Conservation (phyloP, 2,113 vertebrate genomes). For the Phrynosoma platyrhinos region DNA sequence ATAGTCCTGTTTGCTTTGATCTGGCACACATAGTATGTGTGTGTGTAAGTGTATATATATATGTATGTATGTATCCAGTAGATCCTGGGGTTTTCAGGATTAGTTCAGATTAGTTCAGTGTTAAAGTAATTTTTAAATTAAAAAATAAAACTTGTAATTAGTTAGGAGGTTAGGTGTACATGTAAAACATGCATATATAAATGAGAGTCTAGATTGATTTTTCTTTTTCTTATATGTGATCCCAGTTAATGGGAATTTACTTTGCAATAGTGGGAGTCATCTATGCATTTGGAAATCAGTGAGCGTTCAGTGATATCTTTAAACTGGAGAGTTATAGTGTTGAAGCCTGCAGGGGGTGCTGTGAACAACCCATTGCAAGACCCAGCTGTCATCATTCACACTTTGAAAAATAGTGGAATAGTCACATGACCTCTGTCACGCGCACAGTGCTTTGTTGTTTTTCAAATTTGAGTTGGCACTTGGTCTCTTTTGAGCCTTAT, state of each 20-base stretch:
- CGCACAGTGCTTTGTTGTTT: not conserved
- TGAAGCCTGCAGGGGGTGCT: slow-evolving; percentile 29
- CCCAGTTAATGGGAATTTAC: not conserved
- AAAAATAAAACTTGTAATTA: not conserved
- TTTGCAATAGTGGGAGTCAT: not conserved
- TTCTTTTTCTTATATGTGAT: not conserved
- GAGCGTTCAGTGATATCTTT: not conserved
- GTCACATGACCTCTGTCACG: not conserved
- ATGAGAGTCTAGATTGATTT: not conserved
- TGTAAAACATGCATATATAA: not conserved
- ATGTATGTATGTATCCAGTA: no score
- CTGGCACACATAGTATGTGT: not conserved
- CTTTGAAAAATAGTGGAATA: not conserved
- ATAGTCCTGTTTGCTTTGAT: not conserved
- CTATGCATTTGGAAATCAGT: not conserved
- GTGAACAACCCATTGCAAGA: slow-evolving; percentile 7
- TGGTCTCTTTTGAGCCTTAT: not conserved
- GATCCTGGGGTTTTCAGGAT: not conserved
- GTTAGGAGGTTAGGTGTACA: not conserved
- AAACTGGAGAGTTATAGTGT: not conserved
- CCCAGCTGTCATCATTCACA: not conserved
- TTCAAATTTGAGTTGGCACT: not conserved
- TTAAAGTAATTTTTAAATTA: slow-evolving; percentile 11
- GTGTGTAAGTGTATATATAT: not conserved
- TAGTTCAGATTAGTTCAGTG: not conserved